phyloP scores from a whole-genome alignment of 2,888 invertebrate species.

The Eilema caniola region DNA sequence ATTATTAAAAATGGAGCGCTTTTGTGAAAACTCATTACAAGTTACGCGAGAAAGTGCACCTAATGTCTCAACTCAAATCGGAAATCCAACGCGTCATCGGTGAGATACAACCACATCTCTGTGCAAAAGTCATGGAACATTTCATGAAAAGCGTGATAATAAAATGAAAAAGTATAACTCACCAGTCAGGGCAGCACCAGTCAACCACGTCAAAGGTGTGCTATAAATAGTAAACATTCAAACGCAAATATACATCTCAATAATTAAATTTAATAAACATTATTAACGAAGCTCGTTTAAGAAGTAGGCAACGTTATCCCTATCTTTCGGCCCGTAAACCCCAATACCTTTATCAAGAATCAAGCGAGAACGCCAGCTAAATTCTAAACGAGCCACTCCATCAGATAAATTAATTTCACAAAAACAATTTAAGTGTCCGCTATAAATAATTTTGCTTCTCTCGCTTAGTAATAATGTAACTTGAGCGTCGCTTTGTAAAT shows the following conservation, averaged over 20 bases:
- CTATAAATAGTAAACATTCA: too few species aligned
- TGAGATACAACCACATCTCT: too few species aligned
- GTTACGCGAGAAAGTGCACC: too few species aligned
- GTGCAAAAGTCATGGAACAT: too few species aligned
- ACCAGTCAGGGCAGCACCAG: too few species aligned
- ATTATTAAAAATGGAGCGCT: too few species aligned
- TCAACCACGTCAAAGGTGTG: too few species aligned
- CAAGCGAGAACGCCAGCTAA: slow-evolving; percentile 38
- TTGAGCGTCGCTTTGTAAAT: slow-evolving; percentile 46
- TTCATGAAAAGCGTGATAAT: too few species aligned
- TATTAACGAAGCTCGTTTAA: slow-evolving; percentile 21
- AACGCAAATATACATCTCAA: not conserved
- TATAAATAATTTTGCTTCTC: slow-evolving; percentile 52
- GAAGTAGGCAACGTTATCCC: slow-evolving; percentile 29
- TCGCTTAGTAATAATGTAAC: slow-evolving; percentile 52
- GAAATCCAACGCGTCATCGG: too few species aligned
- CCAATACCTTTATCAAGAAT: slow-evolving; percentile 50
- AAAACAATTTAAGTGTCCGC: slow-evolving; percentile 59
- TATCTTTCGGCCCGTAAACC: slow-evolving; percentile 30
- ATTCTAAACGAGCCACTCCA: slow-evolving; percentile 50
- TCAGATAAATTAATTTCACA: slow-evolving; percentile 59
- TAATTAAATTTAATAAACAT: slow-evolving; percentile 18
- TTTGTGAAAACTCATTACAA: too few species aligned
- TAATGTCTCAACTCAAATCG: too few species aligned
- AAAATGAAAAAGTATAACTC: too few species aligned